Conservation (phyloP, 2,113 vertebrate genomes). For the Psophia crepitans region DNA sequence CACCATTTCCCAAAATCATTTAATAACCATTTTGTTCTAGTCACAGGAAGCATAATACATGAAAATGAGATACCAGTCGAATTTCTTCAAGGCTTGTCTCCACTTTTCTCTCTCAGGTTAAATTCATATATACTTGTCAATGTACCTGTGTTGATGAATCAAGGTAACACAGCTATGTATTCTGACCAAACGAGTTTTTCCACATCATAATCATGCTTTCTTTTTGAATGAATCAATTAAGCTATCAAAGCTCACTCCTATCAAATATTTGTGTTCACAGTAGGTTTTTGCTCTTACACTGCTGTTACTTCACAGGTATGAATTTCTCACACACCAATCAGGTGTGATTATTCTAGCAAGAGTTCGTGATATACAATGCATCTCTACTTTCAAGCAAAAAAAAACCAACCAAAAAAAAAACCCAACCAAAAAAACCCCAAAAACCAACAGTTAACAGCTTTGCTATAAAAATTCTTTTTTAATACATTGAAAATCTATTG, state of each 20-base stretch:
- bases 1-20: neutral
- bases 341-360: neutral
- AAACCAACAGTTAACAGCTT: neutral
- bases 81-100: neutral
- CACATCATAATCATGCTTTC: neutral
- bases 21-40: neutral
- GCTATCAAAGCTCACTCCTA: neutral
- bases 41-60: neutral
- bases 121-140: neutral
- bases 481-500: neutral
- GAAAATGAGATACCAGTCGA: neutral
- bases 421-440: too few species aligned
- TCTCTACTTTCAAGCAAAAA: neutral
- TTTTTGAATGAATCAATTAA: neutral
- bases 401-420: neutral
- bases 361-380: neutral
- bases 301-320: neutral
- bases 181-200: neutral
- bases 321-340: neutral
- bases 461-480: neutral
- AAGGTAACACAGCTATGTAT: neutral
- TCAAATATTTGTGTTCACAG: neutral
- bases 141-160: neutral
- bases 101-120: neutral
- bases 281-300: neutral